These are phyloP conservation scores for Micrasema minimum DNA, from an alignment of 1,140 invertebrate genomes.

Conservation along the genomic window DNA sequence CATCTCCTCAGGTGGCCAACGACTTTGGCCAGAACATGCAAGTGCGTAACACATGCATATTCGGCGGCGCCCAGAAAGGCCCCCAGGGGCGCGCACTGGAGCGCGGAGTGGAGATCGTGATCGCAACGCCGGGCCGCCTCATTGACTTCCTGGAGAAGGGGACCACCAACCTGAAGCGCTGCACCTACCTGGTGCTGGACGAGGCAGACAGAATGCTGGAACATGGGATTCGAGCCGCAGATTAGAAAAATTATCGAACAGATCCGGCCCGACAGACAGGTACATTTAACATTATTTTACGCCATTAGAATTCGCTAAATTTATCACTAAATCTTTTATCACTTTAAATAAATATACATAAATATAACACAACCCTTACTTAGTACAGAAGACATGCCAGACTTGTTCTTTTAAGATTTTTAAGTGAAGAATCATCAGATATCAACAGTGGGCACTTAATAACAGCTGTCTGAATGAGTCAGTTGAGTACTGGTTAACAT, in stretches of 20 bases:
- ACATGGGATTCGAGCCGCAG: constrained; percentile 97
- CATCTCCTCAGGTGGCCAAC: constrained; percentile 77
- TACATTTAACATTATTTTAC: too few relatives aligned
- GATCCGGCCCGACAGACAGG: constrained; percentile 86
- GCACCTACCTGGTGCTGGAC: constrained; percentile 92
- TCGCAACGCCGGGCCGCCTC: constrained; percentile 90
- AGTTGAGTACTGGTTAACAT: too few relatives aligned
- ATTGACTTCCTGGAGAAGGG: constrained; percentile 90
- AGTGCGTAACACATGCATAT: constrained; percentile 87
- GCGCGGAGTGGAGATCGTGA: constrained; percentile 82
- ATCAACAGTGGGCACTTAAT: too few relatives aligned
- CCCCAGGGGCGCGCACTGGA: constrained; percentile 84
- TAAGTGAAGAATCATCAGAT: too few relatives aligned
- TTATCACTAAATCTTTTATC: too few relatives aligned
- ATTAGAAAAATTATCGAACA: constrained; percentile 94
- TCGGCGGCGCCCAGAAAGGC: constrained; percentile 90
- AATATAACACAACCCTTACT: too few relatives aligned
- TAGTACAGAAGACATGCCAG: too few relatives aligned
- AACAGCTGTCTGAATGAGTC: too few relatives aligned
- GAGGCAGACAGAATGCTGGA: constrained; percentile 96
- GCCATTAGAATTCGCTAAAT: too few relatives aligned
- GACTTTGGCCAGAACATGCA: constrained; percentile 83
- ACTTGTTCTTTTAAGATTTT: too few relatives aligned
- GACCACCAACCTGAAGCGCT: constrained; percentile 86
- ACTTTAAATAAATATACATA: too few relatives aligned